Evolutionary conservation across 2,888 invertebrate species (phyloP).

Genomic region (Protula sp.): DNA sequence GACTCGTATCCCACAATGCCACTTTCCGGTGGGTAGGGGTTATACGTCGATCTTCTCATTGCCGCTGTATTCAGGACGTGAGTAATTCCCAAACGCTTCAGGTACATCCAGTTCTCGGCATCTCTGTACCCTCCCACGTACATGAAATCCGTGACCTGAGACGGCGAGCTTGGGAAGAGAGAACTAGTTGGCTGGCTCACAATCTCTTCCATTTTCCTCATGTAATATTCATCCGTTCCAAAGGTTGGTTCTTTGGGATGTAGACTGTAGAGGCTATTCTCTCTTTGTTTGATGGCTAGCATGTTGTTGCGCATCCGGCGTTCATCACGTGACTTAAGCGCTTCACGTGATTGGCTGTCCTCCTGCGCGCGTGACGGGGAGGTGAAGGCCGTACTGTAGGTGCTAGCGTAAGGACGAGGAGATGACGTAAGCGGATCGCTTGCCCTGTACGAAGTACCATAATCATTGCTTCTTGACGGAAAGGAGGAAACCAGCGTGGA

Average conservation of each 20-base stretch:
- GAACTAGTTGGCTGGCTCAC: background rate
- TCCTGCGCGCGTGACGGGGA: background rate
- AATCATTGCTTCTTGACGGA: background rate
- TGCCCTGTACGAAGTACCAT: background rate
- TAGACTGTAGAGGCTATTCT: no score
- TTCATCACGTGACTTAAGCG: background rate
- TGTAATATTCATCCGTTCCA: background rate
- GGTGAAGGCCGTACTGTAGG: background rate
- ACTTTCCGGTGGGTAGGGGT: constrained; percentile 8
- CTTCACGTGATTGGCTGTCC: background rate
- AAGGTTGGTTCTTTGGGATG: background rate
- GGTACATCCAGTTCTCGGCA: constrained; percentile 3
- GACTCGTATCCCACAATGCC: constrained; percentile 6
- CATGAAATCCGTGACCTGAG: constrained; percentile 7
- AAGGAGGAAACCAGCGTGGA: background rate
- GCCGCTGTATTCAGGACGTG: constrained; percentile 15
- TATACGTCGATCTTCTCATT: background rate
- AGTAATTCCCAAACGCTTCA: constrained; percentile 7
- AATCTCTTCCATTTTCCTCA: background rate
- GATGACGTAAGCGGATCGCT: background rate
- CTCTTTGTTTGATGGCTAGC: no score
- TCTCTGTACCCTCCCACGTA: constrained; percentile 11
- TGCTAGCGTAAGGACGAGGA: background rate
- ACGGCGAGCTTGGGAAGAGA: constrained; percentile 1
- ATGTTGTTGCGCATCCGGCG: background rate